Conservation (phyloP, 2,113 vertebrate genomes). For the Phrynosoma platyrhinos region DNA sequence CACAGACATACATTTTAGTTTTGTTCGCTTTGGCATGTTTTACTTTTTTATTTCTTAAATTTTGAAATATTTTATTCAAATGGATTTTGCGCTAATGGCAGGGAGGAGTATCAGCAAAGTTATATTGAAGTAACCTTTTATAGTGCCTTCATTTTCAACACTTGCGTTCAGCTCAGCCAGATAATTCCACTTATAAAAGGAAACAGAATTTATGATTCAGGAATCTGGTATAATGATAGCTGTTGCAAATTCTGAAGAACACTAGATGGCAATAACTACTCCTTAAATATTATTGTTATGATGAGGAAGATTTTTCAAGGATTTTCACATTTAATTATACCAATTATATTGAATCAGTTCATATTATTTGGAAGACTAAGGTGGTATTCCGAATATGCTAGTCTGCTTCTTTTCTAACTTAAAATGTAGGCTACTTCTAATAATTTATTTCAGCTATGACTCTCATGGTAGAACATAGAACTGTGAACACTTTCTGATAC, state of each 20-base stretch:
- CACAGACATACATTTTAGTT: background rate
- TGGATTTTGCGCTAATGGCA: background rate
- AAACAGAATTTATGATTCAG: background rate
- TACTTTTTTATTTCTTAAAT: too few relatives aligned
- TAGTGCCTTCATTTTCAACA: background rate
- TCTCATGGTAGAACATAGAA: background rate
- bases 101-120: too few relatives aligned
- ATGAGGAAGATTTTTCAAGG: background rate
- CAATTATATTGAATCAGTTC: accelerated
- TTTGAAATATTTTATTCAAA: background rate
- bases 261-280: conserved; percentile 68
- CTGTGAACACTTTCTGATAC: background rate
- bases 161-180: background rate
- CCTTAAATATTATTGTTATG: background rate
- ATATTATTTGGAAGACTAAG: background rate
- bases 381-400: too few relatives aligned
- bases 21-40: background rate
- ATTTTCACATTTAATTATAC: background rate
- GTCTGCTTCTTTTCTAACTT: background rate
- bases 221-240: background rate
- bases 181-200: background rate
- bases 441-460: background rate
- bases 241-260: conserved; percentile 57
- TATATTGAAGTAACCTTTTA: background rate
- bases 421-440: background rate